Percentiles rank a stretch among this genome's conserved stretches.
These are phyloP conservation scores for Dissostichus mawsoni DNA, from an alignment of 2,113 vertebrate genomes.

Conservation along the genomic window DNA sequence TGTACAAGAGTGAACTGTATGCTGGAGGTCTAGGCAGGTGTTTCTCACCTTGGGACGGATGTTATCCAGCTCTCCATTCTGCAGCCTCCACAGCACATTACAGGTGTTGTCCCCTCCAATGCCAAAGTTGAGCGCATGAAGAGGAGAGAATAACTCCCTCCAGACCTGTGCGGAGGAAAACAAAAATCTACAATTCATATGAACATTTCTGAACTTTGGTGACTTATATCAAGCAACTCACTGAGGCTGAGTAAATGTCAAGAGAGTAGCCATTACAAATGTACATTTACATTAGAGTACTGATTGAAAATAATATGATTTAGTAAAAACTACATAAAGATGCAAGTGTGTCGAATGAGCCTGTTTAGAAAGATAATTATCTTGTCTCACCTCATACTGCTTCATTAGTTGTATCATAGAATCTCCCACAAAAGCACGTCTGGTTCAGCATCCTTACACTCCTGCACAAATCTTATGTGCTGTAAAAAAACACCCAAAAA, in stretches of 20 bases:
- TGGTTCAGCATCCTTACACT: slow-evolving; percentile 85
- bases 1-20: too few relatives aligned
- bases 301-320: background rate
- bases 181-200: slow-evolving; percentile 8
- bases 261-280: background rate
- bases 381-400: slow-evolving; percentile 90
- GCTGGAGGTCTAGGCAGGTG: background rate
- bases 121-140: slow-evolving; percentile 97
- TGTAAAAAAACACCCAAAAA: slow-evolving; percentile 43
- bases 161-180: slow-evolving; percentile 86
- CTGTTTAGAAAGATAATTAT: background rate
- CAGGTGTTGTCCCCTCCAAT: slow-evolving; percentile 96
- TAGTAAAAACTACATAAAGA: background rate
- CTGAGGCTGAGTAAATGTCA: background rate
- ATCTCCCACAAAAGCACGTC: slow-evolving; percentile 94
- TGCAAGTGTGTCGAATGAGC: background rate
- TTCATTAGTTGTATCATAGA: slow-evolving; percentile 97
- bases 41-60: slow-evolving; percentile 93
- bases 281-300: background rate
- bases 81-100: slow-evolving; percentile 96
- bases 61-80: slow-evolving; percentile 97
- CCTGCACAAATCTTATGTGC: slow-evolving; percentile 82
- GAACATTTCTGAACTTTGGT: background rate
- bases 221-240: background rate
- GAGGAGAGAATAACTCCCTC: slow-evolving; percentile 96